A percentile compares a stretch with the other conserved stretches of the same genome.
phyloP scores from a whole-genome alignment of 2,797 vertebrate species.

The Microchirus variegatus region DNA sequence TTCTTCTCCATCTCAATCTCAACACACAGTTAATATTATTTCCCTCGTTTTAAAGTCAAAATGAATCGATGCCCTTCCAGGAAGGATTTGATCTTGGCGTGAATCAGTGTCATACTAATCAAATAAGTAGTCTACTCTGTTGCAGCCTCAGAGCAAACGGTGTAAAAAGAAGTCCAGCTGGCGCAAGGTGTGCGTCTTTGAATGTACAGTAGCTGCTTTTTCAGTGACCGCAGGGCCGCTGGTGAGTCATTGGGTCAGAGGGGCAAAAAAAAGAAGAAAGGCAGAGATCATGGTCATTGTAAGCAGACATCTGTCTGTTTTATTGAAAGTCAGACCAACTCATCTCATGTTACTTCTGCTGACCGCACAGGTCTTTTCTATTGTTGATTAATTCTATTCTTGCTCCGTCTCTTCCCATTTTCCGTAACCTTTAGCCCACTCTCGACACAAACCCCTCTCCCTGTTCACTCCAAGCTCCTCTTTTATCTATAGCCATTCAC shows the following conservation, averaged over 20 bases:
- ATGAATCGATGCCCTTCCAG: slow-evolving; percentile 25
- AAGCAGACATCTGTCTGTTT: slow-evolving; percentile 36
- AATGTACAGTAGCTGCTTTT: slow-evolving; percentile 29
- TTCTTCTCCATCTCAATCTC: no score
- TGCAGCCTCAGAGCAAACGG: slow-evolving; percentile 7
- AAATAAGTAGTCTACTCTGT: slow-evolving; percentile 49
- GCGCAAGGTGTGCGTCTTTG: slow-evolving; percentile 16
- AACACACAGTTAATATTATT: neutral
- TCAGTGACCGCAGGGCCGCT: slow-evolving; percentile 9
- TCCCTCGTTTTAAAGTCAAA: slow-evolving; percentile 19
- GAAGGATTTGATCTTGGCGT: slow-evolving; percentile 34
- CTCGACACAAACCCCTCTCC: slow-evolving; percentile 16
- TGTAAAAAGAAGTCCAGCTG: slow-evolving; percentile 19
- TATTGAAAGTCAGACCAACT: slow-evolving; percentile 27
- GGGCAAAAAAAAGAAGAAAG: neutral
- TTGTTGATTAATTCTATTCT: slow-evolving; percentile 27
- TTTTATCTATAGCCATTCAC: slow-evolving; percentile 28
- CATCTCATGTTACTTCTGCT: slow-evolving; percentile 43
- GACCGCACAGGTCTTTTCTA: slow-evolving; percentile 22
- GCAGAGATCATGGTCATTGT: slow-evolving; percentile 24
- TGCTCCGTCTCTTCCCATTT: slow-evolving; percentile 23
- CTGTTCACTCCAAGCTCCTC: slow-evolving; percentile 17
- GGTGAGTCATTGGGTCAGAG: neutral
- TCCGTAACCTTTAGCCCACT: slow-evolving; percentile 24
- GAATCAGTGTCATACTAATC: slow-evolving; percentile 62